Evolutionary conservation across 1,140 invertebrate species (phyloP).

Genomic region (Drosophila kepulauana): DNA sequence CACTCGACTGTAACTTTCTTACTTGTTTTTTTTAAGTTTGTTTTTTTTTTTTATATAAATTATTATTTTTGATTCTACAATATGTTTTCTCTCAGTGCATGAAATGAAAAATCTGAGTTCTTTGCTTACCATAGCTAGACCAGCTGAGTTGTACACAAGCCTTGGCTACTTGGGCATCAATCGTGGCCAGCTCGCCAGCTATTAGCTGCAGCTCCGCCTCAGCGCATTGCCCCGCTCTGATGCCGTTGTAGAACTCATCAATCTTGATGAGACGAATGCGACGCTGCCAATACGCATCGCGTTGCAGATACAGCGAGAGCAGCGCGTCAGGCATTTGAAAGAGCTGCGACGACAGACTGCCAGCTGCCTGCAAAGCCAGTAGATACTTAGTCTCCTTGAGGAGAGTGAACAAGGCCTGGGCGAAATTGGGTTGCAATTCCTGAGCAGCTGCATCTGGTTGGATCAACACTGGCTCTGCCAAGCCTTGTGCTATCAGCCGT

Average conservation of each 20-base stretch:
- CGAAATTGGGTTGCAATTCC: slow-evolving; percentile 65
- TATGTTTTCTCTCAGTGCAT: too few relatives aligned
- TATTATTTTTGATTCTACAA: too few relatives aligned
- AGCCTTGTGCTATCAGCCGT: slow-evolving; percentile 60
- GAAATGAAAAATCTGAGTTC: slow-evolving; percentile 54
- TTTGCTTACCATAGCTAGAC: slow-evolving; percentile 63
- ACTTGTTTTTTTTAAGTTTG: too few relatives aligned
- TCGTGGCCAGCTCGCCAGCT: slow-evolving; percentile 55
- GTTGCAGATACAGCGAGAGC: slow-evolving; percentile 84
- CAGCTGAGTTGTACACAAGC: slow-evolving; percentile 68
- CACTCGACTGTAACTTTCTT: too few relatives aligned
- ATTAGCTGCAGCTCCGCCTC: slow-evolving; percentile 72
- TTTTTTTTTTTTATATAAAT: too few relatives aligned
- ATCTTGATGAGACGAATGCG: slow-evolving; percentile 85
- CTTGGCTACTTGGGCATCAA: slow-evolving; percentile 59
- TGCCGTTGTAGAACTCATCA: slow-evolving; percentile 88
- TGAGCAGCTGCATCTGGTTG: slow-evolving; percentile 23
- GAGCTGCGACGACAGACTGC: slow-evolving; percentile 53
- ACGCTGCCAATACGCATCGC: slow-evolving; percentile 85
- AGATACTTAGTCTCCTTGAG: slow-evolving; percentile 78
- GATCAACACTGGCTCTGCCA: slow-evolving; percentile 59
- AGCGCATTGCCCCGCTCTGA: slow-evolving; percentile 82
- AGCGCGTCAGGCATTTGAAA: slow-evolving; percentile 86
- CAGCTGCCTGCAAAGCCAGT: slow-evolving; percentile 59
- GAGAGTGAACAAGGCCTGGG: slow-evolving; percentile 66